These are phyloP conservation scores for Latrodectus elegans DNA, from an alignment of 2,888 invertebrate species.

Conservation along the genomic window DNA sequence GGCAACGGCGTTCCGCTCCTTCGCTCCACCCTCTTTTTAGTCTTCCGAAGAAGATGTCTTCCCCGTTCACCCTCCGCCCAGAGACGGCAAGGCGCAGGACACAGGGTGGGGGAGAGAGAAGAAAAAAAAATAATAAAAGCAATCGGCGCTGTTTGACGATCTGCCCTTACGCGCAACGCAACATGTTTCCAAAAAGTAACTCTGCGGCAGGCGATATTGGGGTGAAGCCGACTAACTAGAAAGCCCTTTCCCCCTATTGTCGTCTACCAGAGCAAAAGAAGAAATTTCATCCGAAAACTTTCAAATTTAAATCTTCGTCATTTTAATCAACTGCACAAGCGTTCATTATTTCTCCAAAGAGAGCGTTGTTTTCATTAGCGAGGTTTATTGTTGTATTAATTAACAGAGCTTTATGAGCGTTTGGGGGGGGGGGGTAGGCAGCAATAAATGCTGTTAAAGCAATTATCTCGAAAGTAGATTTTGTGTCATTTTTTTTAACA, in stretches of 20 bases:
- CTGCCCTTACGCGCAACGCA: not conserved
- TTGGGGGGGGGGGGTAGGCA: not conserved
- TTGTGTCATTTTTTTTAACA: not conserved
- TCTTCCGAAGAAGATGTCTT: constrained; percentile 35
- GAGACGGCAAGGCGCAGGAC: constrained; percentile 3
- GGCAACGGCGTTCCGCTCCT: constrained; percentile 58
- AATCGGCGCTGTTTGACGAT: not conserved
- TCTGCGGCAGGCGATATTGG: constrained; percentile 6
- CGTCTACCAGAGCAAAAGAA: not conserved
- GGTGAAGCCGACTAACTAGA: not conserved
- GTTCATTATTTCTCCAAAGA: not conserved
- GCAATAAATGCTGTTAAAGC: not conserved
- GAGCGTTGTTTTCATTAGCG: not conserved
- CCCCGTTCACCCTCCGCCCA: constrained; percentile 2
- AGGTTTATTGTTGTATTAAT: not conserved
- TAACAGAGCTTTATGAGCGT: not conserved
- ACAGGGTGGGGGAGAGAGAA: constrained; percentile 13
- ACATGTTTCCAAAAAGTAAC: constrained; percentile 1
- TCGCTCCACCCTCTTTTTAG: constrained; percentile 67
- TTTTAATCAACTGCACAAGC: not conserved
- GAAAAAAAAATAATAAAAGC: not conserved
- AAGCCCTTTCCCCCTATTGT: not conserved
- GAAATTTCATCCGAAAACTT: not conserved
- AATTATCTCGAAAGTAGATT: not conserved
- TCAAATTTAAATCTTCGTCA: constrained; percentile 1